Evolutionary conservation across 2,797 vertebrate genomes (phyloP).

Genomic region (Gymnocypris eckloni): DNA sequence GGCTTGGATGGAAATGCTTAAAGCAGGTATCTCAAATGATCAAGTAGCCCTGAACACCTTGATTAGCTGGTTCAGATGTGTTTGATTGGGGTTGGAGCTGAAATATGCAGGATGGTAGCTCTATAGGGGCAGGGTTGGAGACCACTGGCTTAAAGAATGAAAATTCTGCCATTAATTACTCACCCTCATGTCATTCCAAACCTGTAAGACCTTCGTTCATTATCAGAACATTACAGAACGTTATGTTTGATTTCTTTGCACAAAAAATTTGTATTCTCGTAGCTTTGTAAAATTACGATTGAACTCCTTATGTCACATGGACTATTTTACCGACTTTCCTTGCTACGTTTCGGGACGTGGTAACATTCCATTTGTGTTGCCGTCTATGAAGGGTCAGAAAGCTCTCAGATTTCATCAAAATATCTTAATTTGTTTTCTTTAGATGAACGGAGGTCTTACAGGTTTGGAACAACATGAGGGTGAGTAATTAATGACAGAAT

Average conservation of each 20-base stretch:
- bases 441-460: background rate
- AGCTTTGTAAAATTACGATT: background rate
- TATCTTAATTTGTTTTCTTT: background rate
- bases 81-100: too few relatives aligned
- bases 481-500: background rate
- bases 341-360: background rate
- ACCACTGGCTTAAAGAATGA: too few relatives aligned
- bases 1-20: background rate
- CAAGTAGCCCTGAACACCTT: too few relatives aligned
- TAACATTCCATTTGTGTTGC: background rate
- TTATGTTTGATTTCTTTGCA: background rate
- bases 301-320: background rate
- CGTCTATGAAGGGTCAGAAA: background rate
- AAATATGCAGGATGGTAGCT: too few relatives aligned
- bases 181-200: background rate
- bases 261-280: background rate
- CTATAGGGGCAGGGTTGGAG: too few relatives aligned
- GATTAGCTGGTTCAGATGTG: too few relatives aligned
- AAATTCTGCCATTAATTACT: background rate
- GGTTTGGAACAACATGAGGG: background rate
- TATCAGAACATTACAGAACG: background rate
- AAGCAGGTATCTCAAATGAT: background rate
- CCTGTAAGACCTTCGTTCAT: background rate
- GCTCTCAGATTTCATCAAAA: background rate
- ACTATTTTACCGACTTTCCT: background rate